Conservation (phyloP, 2,797 vertebrate genomes). For the Aulostomus chinensis region DNA sequence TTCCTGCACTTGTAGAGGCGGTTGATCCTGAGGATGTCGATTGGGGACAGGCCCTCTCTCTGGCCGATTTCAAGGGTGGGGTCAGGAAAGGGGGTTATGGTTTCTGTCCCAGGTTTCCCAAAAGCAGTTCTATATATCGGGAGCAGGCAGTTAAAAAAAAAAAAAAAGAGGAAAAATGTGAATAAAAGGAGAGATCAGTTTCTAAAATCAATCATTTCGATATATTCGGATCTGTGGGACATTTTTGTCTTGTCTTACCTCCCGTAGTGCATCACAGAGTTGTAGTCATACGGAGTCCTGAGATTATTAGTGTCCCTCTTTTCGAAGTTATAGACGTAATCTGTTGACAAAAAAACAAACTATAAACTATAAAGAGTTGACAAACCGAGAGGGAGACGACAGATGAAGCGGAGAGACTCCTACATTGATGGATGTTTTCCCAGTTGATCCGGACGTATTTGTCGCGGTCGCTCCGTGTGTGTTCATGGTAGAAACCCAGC, state of each 20-base stretch:
- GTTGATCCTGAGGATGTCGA: constrained; percentile 61
- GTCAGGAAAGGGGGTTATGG: constrained; percentile 58
- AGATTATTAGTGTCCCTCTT: constrained; percentile 74
- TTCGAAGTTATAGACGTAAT: constrained; percentile 54
- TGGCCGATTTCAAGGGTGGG: constrained; percentile 39
- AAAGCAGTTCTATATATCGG: constrained; percentile 54
- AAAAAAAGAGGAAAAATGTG: neutral
- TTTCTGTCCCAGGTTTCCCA: neutral
- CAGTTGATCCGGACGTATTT: constrained; percentile 74
- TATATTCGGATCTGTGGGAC: neutral
- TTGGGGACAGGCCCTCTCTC: neutral
- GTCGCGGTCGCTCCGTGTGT: constrained; percentile 81
- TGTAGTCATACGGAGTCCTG: constrained; percentile 76
- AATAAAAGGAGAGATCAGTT: neutral
- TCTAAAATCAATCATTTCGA: neutral
- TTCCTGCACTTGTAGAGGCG: constrained; percentile 50
- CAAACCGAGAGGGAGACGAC: rapidly evolving
- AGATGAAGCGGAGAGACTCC: neutral
- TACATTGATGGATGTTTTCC: constrained; percentile 48
- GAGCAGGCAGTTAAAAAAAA: neutral
- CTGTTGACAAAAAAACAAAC: constrained; percentile 15
- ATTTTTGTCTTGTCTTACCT: constrained; percentile 28
- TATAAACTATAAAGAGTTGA: rapidly evolving
- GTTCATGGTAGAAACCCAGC: constrained; percentile 83
- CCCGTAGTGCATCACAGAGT: constrained; percentile 85